A percentile compares a stretch with the other conserved stretches of the same genome.
phyloP scores from a whole-genome alignment of 2,797 vertebrate genomes.

The Fundulus diaphanus region DNA sequence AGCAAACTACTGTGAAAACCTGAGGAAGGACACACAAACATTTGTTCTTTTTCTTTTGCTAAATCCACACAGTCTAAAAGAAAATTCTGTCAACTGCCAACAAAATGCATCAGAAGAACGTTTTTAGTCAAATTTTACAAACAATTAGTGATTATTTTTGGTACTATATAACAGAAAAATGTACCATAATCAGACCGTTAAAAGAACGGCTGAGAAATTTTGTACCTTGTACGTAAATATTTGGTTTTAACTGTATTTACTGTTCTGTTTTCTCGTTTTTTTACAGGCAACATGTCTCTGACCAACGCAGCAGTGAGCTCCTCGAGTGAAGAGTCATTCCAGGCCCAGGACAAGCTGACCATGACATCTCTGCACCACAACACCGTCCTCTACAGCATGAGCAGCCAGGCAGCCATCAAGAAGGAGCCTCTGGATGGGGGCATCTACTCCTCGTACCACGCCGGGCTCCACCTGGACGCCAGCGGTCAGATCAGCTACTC shows the following conservation, averaged over 20 bases:
- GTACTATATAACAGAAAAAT: too few relatives aligned
- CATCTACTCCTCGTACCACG: conserved; percentile 85
- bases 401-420: conserved; percentile 88
- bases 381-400: conserved; percentile 91
- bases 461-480: conserved; percentile 89
- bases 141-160: too few relatives aligned
- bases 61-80: too few relatives aligned
- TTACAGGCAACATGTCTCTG: conserved; percentile 85
- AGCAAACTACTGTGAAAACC: too few relatives aligned
- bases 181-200: too few relatives aligned
- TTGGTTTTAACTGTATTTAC: conserved; percentile 18
- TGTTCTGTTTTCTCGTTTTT: conserved; percentile 40
- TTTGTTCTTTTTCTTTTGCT: too few relatives aligned
- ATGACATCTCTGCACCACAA: conserved; percentile 89
- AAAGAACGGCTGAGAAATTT: too few relatives aligned
- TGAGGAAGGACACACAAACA: too few relatives aligned
- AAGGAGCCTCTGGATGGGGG: conserved; percentile 94
- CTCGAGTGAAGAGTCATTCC: conserved; percentile 84
- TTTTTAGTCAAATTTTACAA: too few relatives aligned
- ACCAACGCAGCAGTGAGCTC: conserved; percentile 82
- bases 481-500: conserved; percentile 89
- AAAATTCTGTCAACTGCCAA: too few relatives aligned
- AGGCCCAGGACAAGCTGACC: conserved; percentile 90
- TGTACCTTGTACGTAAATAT: too few relatives aligned
- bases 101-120: too few relatives aligned